phyloP scores from a whole-genome alignment of 2,113 vertebrate genomes.

The Cyanistes caeruleus region DNA sequence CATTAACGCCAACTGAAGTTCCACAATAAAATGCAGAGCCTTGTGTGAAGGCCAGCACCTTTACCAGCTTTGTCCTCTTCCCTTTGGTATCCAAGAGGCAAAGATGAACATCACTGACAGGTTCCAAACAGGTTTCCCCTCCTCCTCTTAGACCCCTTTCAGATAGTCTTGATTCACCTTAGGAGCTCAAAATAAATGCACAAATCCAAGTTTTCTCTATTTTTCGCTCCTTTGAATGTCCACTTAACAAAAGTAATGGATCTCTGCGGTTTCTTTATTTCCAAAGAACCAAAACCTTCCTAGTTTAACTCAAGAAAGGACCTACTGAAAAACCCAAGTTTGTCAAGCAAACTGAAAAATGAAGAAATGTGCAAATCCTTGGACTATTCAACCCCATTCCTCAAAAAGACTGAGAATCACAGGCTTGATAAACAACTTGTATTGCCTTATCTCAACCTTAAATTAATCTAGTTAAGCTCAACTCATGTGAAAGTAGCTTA shows the following conservation, averaged over 20 bases:
- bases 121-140: neutral
- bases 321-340: neutral
- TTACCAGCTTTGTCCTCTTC: neutral
- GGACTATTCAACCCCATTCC: neutral
- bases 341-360: neutral
- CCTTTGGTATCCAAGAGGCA: neutral
- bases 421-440: neutral
- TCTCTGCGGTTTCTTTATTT: neutral
- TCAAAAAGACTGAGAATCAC: neutral
- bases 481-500: neutral
- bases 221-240: neutral
- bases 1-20: neutral
- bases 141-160: neutral
- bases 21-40: neutral
- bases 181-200: neutral
- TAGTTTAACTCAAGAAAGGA: neutral
- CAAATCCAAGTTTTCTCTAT: neutral
- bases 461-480: neutral
- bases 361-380: neutral
- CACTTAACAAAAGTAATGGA: neutral
- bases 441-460: neutral
- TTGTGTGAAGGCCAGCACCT: accelerated
- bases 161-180: neutral
- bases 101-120: neutral
- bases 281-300: neutral